phyloP scores from a whole-genome alignment of 2,888 invertebrate species.

The Thumatha senex region DNA sequence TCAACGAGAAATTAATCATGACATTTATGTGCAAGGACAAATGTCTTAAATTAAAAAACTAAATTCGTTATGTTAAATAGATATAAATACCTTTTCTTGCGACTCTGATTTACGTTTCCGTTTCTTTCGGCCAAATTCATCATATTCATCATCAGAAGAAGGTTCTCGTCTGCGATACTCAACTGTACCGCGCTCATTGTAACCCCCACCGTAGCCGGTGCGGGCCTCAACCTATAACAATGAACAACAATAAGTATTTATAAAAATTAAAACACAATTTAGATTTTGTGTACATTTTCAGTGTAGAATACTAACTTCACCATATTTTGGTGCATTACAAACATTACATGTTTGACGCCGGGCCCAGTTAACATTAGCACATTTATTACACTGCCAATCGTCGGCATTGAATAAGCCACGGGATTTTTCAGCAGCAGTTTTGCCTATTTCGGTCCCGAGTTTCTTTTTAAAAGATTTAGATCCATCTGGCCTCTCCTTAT shows the following conservation, averaged over 20 bases:
- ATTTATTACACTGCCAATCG: constrained; percentile 99
- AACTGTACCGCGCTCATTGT: constrained; percentile 97
- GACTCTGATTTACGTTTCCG: constrained; percentile 72
- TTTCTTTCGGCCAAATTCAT: constrained; percentile 92
- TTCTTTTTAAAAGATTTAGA: constrained; percentile 86
- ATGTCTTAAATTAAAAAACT: not conserved
- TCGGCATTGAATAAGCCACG: constrained; percentile 98
- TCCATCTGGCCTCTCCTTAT: constrained; percentile 85
- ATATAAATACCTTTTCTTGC: constrained; percentile 36
- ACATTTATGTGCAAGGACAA: not conserved
- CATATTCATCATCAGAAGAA: constrained; percentile 97
- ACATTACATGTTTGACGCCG: constrained; percentile 97
- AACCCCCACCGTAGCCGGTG: constrained; percentile 93
- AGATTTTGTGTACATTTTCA: not conserved
- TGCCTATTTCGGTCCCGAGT: constrained; percentile 98
- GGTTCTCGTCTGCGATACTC: constrained; percentile 96
- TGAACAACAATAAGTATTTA: not conserved
- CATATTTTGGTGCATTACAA: constrained; percentile 99
- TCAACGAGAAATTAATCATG: not conserved
- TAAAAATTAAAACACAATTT: too few species aligned
- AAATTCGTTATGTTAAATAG: not conserved
- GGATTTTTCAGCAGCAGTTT: constrained; percentile 98
- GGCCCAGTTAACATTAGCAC: constrained; percentile 99
- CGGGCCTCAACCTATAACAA: constrained; percentile 86
- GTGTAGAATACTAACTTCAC: constrained; percentile 87